Conservation (phyloP, 1,140 invertebrate genomes). For the Micrasema longulum region DNA sequence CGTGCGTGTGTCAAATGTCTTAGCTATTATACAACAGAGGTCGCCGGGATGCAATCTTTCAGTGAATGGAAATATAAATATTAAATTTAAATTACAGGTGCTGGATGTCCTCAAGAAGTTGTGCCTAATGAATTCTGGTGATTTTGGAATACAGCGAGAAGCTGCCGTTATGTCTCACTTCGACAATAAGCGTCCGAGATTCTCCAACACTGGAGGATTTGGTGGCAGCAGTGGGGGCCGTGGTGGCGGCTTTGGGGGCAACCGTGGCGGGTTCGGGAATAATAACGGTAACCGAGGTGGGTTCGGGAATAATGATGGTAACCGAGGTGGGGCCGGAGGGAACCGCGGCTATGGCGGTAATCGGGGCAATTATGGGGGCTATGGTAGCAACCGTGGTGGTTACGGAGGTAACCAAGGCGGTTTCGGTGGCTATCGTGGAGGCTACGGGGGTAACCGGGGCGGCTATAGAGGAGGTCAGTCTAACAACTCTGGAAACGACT, state of each 20-base stretch:
- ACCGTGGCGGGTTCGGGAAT: constrained; percentile 40
- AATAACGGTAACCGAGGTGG: constrained; percentile 46
- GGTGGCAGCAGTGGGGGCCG: constrained; percentile 56
- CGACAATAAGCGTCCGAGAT: constrained; percentile 59
- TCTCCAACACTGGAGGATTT: constrained; percentile 57
- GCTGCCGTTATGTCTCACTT: constrained; percentile 57
- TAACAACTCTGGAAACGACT: background rate
- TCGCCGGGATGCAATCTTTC: background rate
- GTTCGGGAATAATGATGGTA: constrained; percentile 43
- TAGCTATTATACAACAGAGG: background rate
- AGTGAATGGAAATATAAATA: background rate
- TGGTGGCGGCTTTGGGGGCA: constrained; percentile 54
- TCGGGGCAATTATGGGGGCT: constrained; percentile 46
- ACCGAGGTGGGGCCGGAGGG: constrained; percentile 45
- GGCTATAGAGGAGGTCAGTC: background rate
- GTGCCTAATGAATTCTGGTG: constrained; percentile 79
- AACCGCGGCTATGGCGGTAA: constrained; percentile 53
- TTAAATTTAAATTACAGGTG: constrained; percentile 68
- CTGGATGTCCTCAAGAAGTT: constrained; percentile 74
- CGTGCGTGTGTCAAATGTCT: no score
- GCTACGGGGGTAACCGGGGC: background rate
- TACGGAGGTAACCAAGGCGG: constrained; percentile 43
- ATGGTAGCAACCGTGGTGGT: constrained; percentile 47
- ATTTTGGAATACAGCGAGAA: constrained; percentile 73
- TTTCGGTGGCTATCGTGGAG: background rate